phyloP scores from a whole-genome alignment of 2,888 invertebrate species.

The Eueremaeus valkanovi region DNA sequence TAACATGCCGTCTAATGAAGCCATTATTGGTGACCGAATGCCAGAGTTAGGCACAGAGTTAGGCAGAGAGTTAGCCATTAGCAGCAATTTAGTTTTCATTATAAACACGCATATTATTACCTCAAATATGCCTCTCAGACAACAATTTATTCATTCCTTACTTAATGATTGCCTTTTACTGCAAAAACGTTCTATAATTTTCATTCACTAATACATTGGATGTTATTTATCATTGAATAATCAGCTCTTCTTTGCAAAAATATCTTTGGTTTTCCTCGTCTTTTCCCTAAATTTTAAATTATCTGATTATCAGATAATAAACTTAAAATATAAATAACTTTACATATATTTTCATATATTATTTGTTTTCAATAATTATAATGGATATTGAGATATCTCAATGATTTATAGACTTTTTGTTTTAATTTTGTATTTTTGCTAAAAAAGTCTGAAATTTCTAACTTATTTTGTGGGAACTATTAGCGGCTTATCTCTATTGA shows the following conservation, averaged over 20 bases:
- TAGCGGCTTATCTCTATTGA: constrained; percentile 1
- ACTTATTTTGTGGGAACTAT: not conserved
- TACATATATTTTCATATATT: not conserved
- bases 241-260: not conserved
- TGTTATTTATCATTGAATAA: not conserved
- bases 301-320: not conserved
- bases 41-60: not conserved
- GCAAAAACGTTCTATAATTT: not conserved
- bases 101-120: not conserved
- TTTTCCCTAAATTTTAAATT: not conserved
- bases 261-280: not conserved
- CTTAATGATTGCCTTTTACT: not conserved
- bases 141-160: not conserved
- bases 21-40: not conserved
- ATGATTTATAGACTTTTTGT: not conserved
- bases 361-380: not conserved
- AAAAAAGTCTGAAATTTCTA: not conserved
- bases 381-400: not conserved
- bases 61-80: not conserved
- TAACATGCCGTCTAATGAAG: not conserved
- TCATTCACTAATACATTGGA: too few species aligned
- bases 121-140: not conserved
- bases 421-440: not conserved
- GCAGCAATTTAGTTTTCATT: not conserved
- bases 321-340: not conserved